A percentile compares a stretch with the other conserved stretches of the same genome.
These are phyloP conservation scores for Drosophila biarmipes DNA, from an alignment of 1,140 invertebrate species.

Conservation along the genomic window DNA sequence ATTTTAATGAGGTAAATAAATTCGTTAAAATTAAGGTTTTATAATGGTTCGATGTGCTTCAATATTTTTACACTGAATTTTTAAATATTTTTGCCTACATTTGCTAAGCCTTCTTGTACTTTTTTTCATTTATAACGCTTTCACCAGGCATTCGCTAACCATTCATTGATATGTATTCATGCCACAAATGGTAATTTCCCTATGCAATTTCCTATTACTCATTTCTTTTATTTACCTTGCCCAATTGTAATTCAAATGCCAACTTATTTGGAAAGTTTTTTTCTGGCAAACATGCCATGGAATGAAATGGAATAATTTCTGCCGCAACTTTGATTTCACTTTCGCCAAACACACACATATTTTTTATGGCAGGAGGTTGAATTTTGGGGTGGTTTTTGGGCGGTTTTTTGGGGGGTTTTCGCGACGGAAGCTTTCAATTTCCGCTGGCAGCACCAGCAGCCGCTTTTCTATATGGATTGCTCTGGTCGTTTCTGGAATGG, in stretches of 20 bases:
- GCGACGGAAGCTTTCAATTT: conserved; percentile 70
- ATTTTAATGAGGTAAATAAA: too few species aligned
- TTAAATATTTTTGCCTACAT: too few species aligned
- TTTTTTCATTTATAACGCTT: neutral
- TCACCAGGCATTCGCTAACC: neutral
- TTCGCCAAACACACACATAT: neutral
- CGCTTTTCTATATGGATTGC: conserved; percentile 15
- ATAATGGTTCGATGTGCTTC: too few species aligned
- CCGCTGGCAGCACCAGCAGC: conserved; percentile 46
- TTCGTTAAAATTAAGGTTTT: too few species aligned
- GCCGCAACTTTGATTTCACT: conserved; percentile 25
- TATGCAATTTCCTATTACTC: neutral
- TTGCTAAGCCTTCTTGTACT: too few species aligned
- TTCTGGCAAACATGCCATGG: neutral
- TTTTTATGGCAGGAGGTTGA: neutral
- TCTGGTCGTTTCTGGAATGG: conserved; percentile 15
- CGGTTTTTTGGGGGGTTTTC: neutral
- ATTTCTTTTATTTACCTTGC: neutral
- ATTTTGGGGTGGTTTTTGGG: neutral
- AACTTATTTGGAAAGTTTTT: conserved; percentile 1
- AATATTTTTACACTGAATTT: too few species aligned
- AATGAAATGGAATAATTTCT: conserved; percentile 15
- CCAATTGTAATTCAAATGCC: neutral
- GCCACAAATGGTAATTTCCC: neutral
- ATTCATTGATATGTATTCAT: neutral